Percentiles rank a stretch among this genome's conserved stretches.
Evolutionary conservation across 2,113 vertebrate species (phyloP).

Genomic region (Trematocara zebra): DNA sequence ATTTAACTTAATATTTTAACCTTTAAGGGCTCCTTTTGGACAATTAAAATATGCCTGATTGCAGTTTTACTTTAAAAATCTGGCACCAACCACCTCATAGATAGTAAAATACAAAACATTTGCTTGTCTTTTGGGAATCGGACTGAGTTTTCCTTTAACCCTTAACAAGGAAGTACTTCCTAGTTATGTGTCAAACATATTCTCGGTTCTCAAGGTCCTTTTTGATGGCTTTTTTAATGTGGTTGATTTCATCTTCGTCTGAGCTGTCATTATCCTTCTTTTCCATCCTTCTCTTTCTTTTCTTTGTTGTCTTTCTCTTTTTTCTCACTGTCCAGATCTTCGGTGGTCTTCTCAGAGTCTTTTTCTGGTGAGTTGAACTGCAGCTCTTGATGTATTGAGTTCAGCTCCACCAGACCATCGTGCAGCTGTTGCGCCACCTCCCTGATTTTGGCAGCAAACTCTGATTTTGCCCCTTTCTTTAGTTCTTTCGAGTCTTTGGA

Average conservation of each 20-base stretch:
- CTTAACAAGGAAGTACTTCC: background rate
- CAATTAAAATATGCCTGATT: too few relatives aligned
- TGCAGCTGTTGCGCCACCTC: slow-evolving; percentile 67
- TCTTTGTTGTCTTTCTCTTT: background rate
- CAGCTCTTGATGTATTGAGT: slow-evolving; percentile 66
- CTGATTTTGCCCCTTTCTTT: slow-evolving; percentile 70
- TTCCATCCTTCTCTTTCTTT: background rate
- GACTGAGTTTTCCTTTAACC: too few relatives aligned
- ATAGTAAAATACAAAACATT: too few relatives aligned
- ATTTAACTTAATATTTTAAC: too few relatives aligned
- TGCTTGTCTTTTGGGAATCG: too few relatives aligned
- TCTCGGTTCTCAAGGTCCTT: slow-evolving; percentile 42
- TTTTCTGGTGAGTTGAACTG: slow-evolving; percentile 13
- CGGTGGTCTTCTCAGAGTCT: accelerated
- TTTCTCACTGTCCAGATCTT: background rate
- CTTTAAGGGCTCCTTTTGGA: too few relatives aligned
- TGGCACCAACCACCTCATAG: too few relatives aligned
- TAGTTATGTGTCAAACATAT: slow-evolving; percentile 27
- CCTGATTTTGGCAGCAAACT: slow-evolving; percentile 73
- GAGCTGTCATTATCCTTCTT: slow-evolving; percentile 11
- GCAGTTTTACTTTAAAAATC: too few relatives aligned
- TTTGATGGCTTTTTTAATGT: slow-evolving; percentile 61
- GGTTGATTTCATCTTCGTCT: slow-evolving; percentile 46
- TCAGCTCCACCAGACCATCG: slow-evolving; percentile 69
- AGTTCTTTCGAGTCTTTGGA: slow-evolving; percentile 74